Conservation (phyloP, 2,797 vertebrate species). For the Salarias fasciatus region DNA sequence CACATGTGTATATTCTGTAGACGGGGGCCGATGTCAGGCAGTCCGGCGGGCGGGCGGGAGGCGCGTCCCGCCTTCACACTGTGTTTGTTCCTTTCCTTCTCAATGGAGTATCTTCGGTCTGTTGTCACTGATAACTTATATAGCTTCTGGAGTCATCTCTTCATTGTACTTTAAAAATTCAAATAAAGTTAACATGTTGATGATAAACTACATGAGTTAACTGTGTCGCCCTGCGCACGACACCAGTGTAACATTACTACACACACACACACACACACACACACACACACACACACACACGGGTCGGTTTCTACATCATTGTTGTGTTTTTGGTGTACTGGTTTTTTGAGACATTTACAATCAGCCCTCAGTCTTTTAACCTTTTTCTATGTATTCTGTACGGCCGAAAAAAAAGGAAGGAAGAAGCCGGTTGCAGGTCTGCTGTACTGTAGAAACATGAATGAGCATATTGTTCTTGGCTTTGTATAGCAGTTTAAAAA, state of each 20-base stretch:
- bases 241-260: conserved; percentile 1
- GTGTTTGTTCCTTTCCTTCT: conserved; percentile 80
- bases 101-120: conserved; percentile 81
- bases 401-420: conserved; percentile 19
- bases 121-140: conserved; percentile 84
- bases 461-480: conserved; percentile 69
- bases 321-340: conserved; percentile 41
- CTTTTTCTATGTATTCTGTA: conserved; percentile 63
- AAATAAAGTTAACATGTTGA: conserved; percentile 82
- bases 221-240: conserved; percentile 24
- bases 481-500: conserved; percentile 62
- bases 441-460: conserved; percentile 60
- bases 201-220: conserved; percentile 68
- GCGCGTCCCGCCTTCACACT: conserved; percentile 73
- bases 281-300: not conserved
- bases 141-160: conserved; percentile 81
- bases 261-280: not conserved
- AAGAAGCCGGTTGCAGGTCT: conserved; percentile 46
- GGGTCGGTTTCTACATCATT: conserved; percentile 25
- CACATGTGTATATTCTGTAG: conserved; percentile 77
- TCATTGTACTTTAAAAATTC: conserved; percentile 83
- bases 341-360: conserved; percentile 33
- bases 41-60: conserved; percentile 52
- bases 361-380: conserved; percentile 40
- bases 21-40: conserved; percentile 76